These are phyloP conservation scores for Sylvia atricapilla DNA, from an alignment of 2,113 vertebrate species.

Conservation along the genomic window DNA sequence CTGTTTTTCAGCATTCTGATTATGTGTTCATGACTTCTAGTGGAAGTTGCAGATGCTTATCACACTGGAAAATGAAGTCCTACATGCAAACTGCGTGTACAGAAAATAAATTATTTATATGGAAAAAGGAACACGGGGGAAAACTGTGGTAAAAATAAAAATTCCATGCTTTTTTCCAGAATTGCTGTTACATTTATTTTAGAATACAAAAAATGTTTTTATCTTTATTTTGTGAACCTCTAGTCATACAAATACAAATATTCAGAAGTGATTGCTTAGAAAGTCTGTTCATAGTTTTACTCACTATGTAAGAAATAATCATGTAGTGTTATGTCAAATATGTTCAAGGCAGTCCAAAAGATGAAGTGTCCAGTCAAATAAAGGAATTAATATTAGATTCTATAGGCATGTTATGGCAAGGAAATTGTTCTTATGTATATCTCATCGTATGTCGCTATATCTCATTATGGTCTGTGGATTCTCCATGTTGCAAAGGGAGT, in stretches of 20 bases:
- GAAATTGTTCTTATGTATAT: not conserved
- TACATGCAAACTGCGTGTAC: not conserved
- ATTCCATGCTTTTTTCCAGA: not conserved
- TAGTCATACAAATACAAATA: not conserved
- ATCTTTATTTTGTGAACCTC: not conserved
- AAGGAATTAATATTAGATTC: not conserved
- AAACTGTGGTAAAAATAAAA: not conserved
- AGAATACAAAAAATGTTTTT: not conserved
- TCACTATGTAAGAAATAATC: not conserved
- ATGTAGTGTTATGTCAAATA: accelerated
- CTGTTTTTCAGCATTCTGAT: not conserved
- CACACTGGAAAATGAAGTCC: not conserved
- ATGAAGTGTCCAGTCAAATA: not conserved
- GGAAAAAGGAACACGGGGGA: not conserved
- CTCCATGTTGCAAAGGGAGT: not conserved
- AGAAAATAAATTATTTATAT: not conserved
- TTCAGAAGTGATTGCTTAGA: not conserved
- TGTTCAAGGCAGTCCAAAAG: not conserved
- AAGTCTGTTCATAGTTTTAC: not conserved
- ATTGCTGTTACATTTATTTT: not conserved
- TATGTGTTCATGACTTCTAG: not conserved
- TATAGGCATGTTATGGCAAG: not conserved
- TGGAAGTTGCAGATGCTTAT: not conserved
- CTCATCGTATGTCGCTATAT: not conserved
- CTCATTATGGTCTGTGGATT: not conserved